phyloP scores from a whole-genome alignment of 2,888 invertebrate genomes.

The Axea sp. region DNA sequence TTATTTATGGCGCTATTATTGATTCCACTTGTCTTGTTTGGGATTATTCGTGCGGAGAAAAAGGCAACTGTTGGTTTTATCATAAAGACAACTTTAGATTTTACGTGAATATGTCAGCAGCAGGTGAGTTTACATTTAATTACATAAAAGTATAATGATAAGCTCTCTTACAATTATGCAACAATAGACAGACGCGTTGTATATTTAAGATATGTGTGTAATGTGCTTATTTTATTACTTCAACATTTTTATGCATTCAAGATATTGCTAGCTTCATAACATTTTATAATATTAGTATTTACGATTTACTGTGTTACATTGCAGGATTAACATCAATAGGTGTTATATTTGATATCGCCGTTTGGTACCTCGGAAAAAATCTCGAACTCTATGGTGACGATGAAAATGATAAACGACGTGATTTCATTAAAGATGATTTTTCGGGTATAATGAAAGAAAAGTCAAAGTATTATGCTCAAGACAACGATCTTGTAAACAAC shows the following conservation, averaged over 20 bases:
- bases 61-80: conserved; percentile 85
- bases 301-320: conserved; percentile 60
- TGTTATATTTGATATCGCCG: conserved; percentile 82
- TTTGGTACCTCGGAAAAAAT: conserved; percentile 82
- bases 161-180: too few relatives aligned
- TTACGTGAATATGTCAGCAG: conserved; percentile 81
- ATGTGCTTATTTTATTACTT: too few relatives aligned
- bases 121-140: conserved; percentile 77
- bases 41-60: conserved; percentile 83
- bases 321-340: conserved; percentile 82
- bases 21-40: conserved; percentile 85
- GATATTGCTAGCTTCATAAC: too few relatives aligned
- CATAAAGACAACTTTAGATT: conserved; percentile 82
- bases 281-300: too few relatives aligned
- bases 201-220: too few relatives aligned
- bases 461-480: conserved; percentile 49
- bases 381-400: conserved; percentile 82
- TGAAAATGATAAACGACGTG: conserved; percentile 71
- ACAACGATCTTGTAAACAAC: conserved; percentile 25
- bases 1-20: conserved; percentile 84
- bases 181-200: too few relatives aligned
- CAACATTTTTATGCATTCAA: too few relatives aligned
- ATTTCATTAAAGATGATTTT: conserved; percentile 67
- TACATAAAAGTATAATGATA: too few relatives aligned
- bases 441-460: conserved; percentile 48